A percentile compares a stretch with the other conserved stretches of the same genome.
phyloP scores from a whole-genome alignment of 2,113 vertebrate species.

The Condylura cristata region DNA sequence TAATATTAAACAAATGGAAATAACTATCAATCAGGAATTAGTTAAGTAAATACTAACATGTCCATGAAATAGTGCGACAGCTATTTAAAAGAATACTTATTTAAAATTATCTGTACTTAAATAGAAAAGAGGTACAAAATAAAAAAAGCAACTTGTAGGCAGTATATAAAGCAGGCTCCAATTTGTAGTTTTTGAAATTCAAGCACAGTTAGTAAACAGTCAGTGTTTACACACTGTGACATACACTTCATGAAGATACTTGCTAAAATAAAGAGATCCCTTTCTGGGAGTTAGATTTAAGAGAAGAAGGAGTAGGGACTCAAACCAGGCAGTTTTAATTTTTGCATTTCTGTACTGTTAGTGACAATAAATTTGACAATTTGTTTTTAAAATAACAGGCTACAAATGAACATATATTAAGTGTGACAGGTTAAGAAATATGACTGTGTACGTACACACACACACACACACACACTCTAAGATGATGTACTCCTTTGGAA shows the following conservation, averaged over 20 bases:
- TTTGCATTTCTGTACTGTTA: not conserved
- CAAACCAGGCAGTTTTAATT: not conserved
- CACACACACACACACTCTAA: not conserved
- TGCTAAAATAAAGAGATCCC: not conserved
- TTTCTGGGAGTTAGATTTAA: not conserved
- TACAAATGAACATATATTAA: not conserved
- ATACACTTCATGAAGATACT: not conserved
- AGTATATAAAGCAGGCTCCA: not conserved
- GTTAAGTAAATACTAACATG: not conserved
- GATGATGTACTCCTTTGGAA: not conserved
- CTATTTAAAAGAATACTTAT: slow-evolving; percentile 1
- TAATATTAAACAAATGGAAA: not conserved
- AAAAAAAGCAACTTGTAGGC: not conserved
- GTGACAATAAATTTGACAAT: not conserved
- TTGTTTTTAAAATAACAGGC: not conserved
- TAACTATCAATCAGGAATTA: not conserved
- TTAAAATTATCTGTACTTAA: not conserved
- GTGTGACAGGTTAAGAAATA: not conserved
- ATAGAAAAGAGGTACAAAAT: not conserved
- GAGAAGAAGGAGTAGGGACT: not conserved
- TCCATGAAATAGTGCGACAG: not conserved
- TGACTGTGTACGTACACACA: not conserved
- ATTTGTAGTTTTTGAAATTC: not conserved
- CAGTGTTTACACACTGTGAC: not conserved
- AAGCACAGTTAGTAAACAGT: not conserved